A percentile compares a stretch with the other conserved stretches of the same genome.
Conservation (phyloP, 2,888 invertebrate species). For the Lacanobia wlatinum region DNA sequence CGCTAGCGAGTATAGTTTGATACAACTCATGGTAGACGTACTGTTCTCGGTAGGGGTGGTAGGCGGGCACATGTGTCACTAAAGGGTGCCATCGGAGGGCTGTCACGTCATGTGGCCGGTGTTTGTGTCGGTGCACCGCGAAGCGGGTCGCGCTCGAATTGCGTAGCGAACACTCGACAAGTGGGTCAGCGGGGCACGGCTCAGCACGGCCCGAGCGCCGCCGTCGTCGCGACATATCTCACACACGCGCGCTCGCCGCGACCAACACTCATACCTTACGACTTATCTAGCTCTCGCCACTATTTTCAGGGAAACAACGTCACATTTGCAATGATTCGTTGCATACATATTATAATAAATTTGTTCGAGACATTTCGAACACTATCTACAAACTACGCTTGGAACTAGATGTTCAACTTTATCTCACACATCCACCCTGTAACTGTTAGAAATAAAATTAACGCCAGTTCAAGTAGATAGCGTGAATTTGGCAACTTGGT, state of each 20-base stretch:
- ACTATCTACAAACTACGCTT: slow-evolving; percentile 1
- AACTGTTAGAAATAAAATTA: slow-evolving; percentile 6
- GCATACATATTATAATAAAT: slow-evolving; percentile 9
- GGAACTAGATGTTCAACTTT: slow-evolving; percentile 12
- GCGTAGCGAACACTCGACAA: slow-evolving; percentile 88
- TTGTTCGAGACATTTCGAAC: background rate
- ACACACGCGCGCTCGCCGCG: slow-evolving; percentile 52
- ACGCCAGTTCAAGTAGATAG: slow-evolving; percentile 9
- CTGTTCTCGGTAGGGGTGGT: slow-evolving; percentile 43
- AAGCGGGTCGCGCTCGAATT: slow-evolving; percentile 87
- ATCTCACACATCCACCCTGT: slow-evolving; percentile 22
- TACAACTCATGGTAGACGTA: too few species aligned
- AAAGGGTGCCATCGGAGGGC: slow-evolving; percentile 48
- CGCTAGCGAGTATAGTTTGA: too few species aligned
- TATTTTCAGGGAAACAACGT: slow-evolving; percentile 31
- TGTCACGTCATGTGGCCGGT: slow-evolving; percentile 61
- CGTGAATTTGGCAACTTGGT: slow-evolving; percentile 75
- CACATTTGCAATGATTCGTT: slow-evolving; percentile 7
- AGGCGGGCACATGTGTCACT: slow-evolving; percentile 45
- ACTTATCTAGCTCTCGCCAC: slow-evolving; percentile 43
- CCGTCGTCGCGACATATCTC: slow-evolving; percentile 71
- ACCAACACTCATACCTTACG: slow-evolving; percentile 37
- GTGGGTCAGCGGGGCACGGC: slow-evolving; percentile 88
- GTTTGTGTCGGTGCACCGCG: slow-evolving; percentile 69
- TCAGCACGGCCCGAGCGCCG: slow-evolving; percentile 76